These are phyloP conservation scores for Drosophila leontia DNA, from an alignment of 1,140 invertebrate genomes.

Conservation along the genomic window DNA sequence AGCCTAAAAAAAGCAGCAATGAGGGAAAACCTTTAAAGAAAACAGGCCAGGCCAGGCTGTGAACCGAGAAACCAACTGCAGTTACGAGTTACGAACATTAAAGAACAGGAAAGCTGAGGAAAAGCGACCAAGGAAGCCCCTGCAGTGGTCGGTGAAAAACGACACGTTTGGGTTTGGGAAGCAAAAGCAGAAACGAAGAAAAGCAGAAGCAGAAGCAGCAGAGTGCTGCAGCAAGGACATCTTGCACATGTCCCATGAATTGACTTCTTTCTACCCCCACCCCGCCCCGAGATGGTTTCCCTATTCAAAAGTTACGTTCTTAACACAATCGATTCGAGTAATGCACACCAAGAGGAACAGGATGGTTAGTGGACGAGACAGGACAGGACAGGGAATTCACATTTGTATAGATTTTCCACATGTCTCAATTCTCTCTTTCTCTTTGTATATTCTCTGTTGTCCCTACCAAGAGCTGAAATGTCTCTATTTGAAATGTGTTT, in stretches of 20 bases:
- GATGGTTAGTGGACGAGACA: no score
- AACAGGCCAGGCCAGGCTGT: constrained; percentile 5
- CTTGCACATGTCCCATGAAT: constrained; percentile 58
- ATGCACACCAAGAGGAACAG: constrained; percentile 50
- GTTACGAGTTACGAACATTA: constrained; percentile 20
- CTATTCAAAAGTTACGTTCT: constrained; percentile 61
- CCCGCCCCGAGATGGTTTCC: constrained; percentile 12
- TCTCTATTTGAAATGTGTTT: not conserved
- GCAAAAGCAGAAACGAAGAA: constrained; percentile 2
- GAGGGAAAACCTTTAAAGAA: constrained; percentile 7
- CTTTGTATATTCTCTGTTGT: constrained; percentile 4
- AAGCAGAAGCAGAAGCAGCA: not conserved
- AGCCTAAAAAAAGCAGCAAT: not conserved
- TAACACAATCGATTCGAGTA: constrained; percentile 72
- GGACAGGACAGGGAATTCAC: constrained; percentile 6
- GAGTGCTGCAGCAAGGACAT: constrained; percentile 47
- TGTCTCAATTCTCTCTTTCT: constrained; percentile 20
- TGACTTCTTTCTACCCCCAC: constrained; percentile 14
- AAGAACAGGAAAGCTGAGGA: constrained; percentile 30
- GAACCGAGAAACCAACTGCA: constrained; percentile 12
- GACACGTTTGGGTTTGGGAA: constrained; percentile 54
- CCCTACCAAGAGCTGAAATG: not conserved
- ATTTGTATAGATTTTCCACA: constrained; percentile 67
- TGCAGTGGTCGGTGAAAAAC: constrained; percentile 80
- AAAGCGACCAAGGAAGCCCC: constrained; percentile 64